These are phyloP conservation scores for Acromyrmex heyeri DNA, from an alignment of 1,140 invertebrate genomes.

Conservation along the genomic window DNA sequence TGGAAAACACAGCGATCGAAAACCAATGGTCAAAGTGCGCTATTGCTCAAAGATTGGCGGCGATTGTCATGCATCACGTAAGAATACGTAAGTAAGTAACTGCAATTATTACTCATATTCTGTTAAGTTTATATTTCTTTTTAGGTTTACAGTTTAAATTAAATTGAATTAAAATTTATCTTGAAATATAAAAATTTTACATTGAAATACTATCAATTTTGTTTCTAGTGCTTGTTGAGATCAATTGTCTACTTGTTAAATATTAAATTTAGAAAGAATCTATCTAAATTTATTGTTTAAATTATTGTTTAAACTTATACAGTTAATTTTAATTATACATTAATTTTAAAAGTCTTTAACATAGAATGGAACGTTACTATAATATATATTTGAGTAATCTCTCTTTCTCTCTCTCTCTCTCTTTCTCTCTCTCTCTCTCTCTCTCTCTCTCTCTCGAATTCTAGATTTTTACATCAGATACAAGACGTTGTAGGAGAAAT, in stretches of 20 bases:
- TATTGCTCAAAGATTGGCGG: constrained; percentile 61
- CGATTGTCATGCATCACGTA: constrained; percentile 74
- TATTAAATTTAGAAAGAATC: not conserved
- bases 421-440: too few species aligned
- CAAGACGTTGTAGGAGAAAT: constrained; percentile 71
- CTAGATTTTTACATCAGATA: constrained; percentile 49
- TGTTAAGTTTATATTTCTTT: constrained; percentile 10
- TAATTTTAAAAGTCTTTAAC: not conserved
- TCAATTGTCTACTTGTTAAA: not conserved
- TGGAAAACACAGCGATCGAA: constrained; percentile 31
- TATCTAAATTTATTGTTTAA: not conserved
- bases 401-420: too few species aligned
- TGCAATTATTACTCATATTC: constrained; percentile 7
- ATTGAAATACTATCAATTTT: not conserved
- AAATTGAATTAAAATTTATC: not conserved
- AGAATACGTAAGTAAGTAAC: constrained; percentile 31
- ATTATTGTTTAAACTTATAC: not conserved
- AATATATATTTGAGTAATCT: not conserved
- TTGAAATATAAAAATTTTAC: not conserved
- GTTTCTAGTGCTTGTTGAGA: not conserved
- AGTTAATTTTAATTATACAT: not conserved
- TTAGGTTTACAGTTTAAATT: not conserved
- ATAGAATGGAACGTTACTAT: not conserved
- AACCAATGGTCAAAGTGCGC: not conserved
- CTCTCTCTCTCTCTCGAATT: not conserved